Evolutionary conservation across 1,140 invertebrate genomes (phyloP).

Genomic region (Acromyrmex charruanus): DNA sequence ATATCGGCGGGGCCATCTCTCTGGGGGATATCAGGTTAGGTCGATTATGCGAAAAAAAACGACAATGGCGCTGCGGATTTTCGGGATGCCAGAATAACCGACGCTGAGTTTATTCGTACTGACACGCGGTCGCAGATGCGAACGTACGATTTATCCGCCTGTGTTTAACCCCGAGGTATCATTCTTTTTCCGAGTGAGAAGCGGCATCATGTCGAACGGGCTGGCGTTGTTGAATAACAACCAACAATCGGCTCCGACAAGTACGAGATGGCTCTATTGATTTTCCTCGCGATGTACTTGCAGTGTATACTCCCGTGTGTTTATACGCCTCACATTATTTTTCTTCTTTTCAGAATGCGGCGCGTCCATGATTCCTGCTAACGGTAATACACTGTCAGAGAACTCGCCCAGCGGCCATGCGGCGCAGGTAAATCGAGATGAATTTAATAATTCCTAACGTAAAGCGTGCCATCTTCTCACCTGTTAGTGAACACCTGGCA

Average conservation of each 20-base stretch:
- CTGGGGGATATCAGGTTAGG: constrained; percentile 56
- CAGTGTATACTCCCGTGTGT: background rate
- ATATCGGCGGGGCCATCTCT: background rate
- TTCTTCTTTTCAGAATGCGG: constrained; percentile 41
- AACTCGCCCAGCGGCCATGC: constrained; percentile 3
- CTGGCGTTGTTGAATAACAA: constrained; percentile 64
- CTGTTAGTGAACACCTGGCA: background rate
- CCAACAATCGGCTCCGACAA: constrained; percentile 60
- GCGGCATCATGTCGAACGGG: constrained; percentile 73
- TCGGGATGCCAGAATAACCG: constrained; percentile 55
- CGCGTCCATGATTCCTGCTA: constrained; percentile 25
- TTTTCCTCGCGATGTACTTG: constrained; percentile 35
- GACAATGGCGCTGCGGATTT: constrained; percentile 67
- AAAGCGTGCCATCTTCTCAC: background rate
- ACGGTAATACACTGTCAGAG: constrained; percentile 5
- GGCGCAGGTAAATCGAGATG: constrained; percentile 8
- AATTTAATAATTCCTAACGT: background rate
- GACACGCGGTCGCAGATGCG: background rate
- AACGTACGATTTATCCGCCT: background rate
- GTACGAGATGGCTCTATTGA: constrained; percentile 63
- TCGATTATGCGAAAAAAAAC: constrained; percentile 48
- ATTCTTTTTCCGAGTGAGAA: background rate
- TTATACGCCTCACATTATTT: background rate
- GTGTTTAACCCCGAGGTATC: too few relatives aligned
- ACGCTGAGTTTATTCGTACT: constrained; percentile 18